phyloP scores from a whole-genome alignment of 2,888 invertebrate species.

The Tetropium fuscum region DNA sequence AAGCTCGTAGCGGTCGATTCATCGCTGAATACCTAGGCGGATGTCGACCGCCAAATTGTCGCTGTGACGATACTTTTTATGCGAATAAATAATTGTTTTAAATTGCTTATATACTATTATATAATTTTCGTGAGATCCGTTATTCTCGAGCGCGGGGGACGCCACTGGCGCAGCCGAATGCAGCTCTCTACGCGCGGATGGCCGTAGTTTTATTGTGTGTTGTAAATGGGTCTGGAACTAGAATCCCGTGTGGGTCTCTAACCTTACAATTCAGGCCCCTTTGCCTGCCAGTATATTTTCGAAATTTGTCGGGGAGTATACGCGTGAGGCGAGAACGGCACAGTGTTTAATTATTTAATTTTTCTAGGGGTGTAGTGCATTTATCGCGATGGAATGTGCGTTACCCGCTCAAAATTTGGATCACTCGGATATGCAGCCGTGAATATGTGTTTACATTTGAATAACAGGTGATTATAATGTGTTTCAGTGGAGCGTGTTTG shows the following conservation, averaged over 20 bases:
- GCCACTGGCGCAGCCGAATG: constrained; percentile 44
- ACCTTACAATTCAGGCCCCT: constrained; percentile 51
- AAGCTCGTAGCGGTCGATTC: no score
- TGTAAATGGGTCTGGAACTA: constrained; percentile 59
- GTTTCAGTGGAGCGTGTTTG: constrained; percentile 25
- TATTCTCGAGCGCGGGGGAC: constrained; percentile 26
- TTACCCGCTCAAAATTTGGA: neutral
- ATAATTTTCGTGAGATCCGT: no score
- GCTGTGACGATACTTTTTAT: no score
- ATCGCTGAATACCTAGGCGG: no score
- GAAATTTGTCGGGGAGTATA: constrained; percentile 46
- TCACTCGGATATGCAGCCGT: constrained; percentile 1
- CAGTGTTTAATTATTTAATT: constrained; percentile 13
- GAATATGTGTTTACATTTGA: constrained; percentile 50
- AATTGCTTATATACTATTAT: no score
- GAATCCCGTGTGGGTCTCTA: constrained; percentile 57
- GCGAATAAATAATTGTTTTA: no score
- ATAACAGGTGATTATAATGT: constrained; percentile 48
- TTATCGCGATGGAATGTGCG: constrained; percentile 20
- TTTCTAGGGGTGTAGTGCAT: constrained; percentile 16
- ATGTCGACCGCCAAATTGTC: no score
- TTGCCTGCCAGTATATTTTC: constrained; percentile 50
- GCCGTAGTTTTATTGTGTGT: constrained; percentile 59
- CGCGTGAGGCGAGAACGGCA: constrained; percentile 38
- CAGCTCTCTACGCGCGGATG: constrained; percentile 60